Evolutionary conservation across 2,113 vertebrate species (phyloP), one percentile per base, ranked within the genome.

Genomic region (Gobiocypris rarus): DNA sequence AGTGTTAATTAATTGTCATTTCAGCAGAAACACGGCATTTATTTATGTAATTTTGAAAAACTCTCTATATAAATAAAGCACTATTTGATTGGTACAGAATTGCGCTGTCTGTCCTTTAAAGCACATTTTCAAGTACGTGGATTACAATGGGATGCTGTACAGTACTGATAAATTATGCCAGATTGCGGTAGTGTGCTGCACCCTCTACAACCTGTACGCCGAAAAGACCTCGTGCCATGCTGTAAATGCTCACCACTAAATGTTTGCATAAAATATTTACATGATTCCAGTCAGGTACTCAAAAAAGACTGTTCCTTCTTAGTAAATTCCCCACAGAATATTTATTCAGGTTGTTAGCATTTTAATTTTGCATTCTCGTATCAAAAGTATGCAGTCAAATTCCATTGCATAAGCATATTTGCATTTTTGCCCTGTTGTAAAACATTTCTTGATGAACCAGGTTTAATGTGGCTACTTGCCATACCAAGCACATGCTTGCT

Each of bases 241-340:
- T 38, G 3, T 69, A 71, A 24, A 71, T 71, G 13, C 8, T 48
- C 2, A 70, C 34, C 19, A n/a, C 9, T n/a, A 10, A 4, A 15
- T 73, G 3, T 73, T 73, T 73, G 34, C 34, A 69, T 69, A 48
- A 26, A 24, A 26, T 24, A 73, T 73, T 45, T 73, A 43, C 41
- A 48, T 70, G 19, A 67, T 69, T 69, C 17, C 31, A 14, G 5
- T 6, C 34, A 73, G 41, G 3, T 48, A n/a, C n/a, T 15, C n/a
- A 45, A 73, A 45, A 70, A n/a, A 24, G 19, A 71, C 69, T 26
- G 69, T 71, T 45, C 10, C 65, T 71, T 71, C 41, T 70, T 43
- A 71, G 11, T 15, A 22, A 45, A 15, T 71, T 71, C 41, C n/a
- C 69, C 22, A 2, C 11, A 73, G 11, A 77, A 15, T n/a, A 41